A percentile compares a stretch with the other conserved stretches of the same genome.
These are phyloP conservation scores for Podotricha telesiphe DNA, from an alignment of 2,888 invertebrate genomes.

Conservation along the genomic window DNA sequence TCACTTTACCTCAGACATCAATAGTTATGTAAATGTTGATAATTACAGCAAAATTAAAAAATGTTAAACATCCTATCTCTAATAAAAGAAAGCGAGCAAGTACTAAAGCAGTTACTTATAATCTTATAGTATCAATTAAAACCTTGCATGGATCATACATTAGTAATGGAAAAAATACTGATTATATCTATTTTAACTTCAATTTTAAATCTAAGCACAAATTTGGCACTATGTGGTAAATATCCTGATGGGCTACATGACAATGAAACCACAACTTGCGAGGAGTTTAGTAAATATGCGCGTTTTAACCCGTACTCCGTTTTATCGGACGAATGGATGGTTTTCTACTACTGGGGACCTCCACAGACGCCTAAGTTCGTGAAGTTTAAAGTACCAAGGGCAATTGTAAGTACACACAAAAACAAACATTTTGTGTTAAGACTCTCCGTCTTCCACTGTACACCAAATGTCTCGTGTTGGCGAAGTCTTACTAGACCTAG, in stretches of 20 bases:
- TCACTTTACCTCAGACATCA: neutral
- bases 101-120: neutral
- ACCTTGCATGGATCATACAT: neutral
- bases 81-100: neutral
- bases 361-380: constrained; percentile 35
- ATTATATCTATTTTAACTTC: neutral
- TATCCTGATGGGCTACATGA: constrained; percentile 32
- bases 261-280: constrained; percentile 54
- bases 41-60: neutral
- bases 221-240: constrained; percentile 7
- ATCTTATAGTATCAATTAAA: no score
- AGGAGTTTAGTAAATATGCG: constrained; percentile 57
- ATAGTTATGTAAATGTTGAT: neutral
- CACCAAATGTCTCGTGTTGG: no score
- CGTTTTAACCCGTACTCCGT: constrained; percentile 66
- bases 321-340: constrained; percentile 56
- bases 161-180: neutral
- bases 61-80: constrained; percentile 9
- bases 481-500: no score
- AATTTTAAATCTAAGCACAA: constrained; percentile 17
- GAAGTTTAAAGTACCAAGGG: constrained; percentile 53
- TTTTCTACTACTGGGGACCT: constrained; percentile 63
- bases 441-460: no score
- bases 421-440: no score
- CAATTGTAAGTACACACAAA: constrained; percentile 49